Percentiles rank a stretch among this genome's conserved stretches.
Evolutionary conservation across 2,113 vertebrate species (phyloP).

Genomic region (Corvus hawaiiensis): DNA sequence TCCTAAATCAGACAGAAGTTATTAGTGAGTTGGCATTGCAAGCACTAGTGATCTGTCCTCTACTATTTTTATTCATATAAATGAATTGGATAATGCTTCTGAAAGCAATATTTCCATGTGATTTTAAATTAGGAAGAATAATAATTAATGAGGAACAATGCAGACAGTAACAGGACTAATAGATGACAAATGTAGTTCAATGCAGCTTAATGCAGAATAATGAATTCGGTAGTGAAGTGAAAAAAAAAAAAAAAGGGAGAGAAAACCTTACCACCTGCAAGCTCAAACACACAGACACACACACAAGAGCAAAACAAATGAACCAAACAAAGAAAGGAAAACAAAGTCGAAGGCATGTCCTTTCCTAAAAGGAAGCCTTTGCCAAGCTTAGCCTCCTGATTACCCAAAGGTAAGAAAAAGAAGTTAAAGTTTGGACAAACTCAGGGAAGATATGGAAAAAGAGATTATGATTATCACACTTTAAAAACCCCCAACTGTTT

Average conservation of each 20-base stretch:
- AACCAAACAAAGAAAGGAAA: neutral
- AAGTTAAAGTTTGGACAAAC: neutral
- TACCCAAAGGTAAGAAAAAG: neutral
- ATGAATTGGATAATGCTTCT: conserved; percentile 25
- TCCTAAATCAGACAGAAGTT: neutral
- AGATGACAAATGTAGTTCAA: conserved; percentile 56
- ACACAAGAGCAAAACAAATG: neutral
- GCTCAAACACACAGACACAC: neutral
- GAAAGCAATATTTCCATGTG: conserved; percentile 40
- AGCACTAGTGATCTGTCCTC: neutral
- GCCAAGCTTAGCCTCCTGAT: neutral
- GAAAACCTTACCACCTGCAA: neutral
- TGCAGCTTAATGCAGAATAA: conserved; percentile 51
- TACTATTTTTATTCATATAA: conserved; percentile 43
- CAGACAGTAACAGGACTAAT: conserved; percentile 48
- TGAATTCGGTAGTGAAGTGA: neutral
- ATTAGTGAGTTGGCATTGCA: neutral
- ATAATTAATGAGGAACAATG: conserved; percentile 57
- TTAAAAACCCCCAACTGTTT: neutral
- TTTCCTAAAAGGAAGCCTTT: neutral
- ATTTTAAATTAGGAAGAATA: conserved; percentile 48
- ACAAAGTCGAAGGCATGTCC: neutral
- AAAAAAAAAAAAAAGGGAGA: neutral
- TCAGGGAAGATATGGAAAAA: neutral
- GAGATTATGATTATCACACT: rapidly evolving